Evolutionary conservation across 1,140 invertebrate genomes (phyloP).

Genomic region (Micrasema longulum): DNA sequence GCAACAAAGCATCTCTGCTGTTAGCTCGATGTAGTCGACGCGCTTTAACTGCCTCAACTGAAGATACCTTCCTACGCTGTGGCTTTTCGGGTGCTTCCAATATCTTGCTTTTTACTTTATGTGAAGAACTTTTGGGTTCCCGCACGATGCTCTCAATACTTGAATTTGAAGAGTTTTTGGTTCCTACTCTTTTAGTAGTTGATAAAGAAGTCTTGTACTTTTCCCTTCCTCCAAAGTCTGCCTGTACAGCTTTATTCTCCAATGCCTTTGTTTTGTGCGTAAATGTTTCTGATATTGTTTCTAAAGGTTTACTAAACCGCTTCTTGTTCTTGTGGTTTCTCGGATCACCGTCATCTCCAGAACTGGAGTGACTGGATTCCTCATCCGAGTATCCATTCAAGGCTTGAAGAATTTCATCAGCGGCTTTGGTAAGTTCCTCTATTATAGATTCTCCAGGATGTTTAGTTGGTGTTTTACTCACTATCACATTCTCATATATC

Average conservation of each 20-base stretch:
- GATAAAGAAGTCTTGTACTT: slow-evolving; percentile 8
- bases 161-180: slow-evolving; percentile 60
- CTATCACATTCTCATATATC: slow-evolving; percentile 46
- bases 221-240: slow-evolving; percentile 33
- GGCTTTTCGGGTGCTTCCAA: slow-evolving; percentile 53
- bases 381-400: slow-evolving; percentile 69
- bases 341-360: slow-evolving; percentile 56
- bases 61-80: slow-evolving; percentile 52
- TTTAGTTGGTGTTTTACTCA: slow-evolving; percentile 20
- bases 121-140: slow-evolving; percentile 44
- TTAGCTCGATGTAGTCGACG: slow-evolving; percentile 65
- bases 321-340: slow-evolving; percentile 39
- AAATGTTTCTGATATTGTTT: slow-evolving; percentile 64
- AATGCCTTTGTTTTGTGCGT: slow-evolving; percentile 55
- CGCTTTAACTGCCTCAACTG: slow-evolving; percentile 59
- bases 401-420: slow-evolving; percentile 67
- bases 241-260: slow-evolving; percentile 51
- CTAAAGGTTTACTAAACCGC: slow-evolving; percentile 52
- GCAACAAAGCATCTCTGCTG: slow-evolving; percentile 63
- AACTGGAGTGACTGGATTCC: slow-evolving; percentile 58
- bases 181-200: slow-evolving; percentile 33
- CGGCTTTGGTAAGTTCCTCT: slow-evolving; percentile 68
- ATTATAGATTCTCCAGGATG: slow-evolving; percentile 60
- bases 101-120: slow-evolving; percentile 45
- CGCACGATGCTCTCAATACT: slow-evolving; percentile 61